Base-by-base conservation (phyloP, 2,888 invertebrate genomes). In the Ophion ellenae region DNA sequence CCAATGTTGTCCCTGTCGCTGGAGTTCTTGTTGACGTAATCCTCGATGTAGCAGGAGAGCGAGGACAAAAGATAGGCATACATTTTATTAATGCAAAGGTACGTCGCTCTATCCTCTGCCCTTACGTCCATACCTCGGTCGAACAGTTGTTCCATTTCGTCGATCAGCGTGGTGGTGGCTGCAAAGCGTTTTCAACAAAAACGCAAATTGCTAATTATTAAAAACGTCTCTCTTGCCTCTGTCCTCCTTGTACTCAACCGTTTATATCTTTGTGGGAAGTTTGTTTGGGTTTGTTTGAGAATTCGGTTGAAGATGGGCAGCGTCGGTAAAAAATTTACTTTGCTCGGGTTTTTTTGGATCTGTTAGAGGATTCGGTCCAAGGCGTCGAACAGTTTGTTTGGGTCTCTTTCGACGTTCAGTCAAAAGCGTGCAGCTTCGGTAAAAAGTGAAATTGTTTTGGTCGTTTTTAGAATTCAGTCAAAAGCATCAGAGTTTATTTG, bases 261-360 rank as follows among this genome's bases (percentile, higher is more conserved):
- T 28, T 0, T n/a, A 40, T 40, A 40, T 40, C 40, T 40, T 7
- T 7, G 40, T 7, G 9, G 1, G 1, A 40, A 40, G 17, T 9
- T 47, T 40, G 11, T 7, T 53, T 57, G 63, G 66, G 82, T 87
- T 93, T 93, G 91, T 89, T 90, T 93, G 9, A 86, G 81, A 57
- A 94, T 89, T 85, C 91, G 36, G 10, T 74, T 90, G 32, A 93
- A 92, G 1, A 90, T 90, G 63, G 90, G 87, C 4, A 91, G 14
- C n/a, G 88, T 74, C 4, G 90, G 20, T 4, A 86, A n/a, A 93
- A 95, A 95, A 89, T 96, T 95, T 24, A 97, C 90, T 91, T 96
- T 95, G 86, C 32, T 32, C 32, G 32, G 32, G 32, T 32, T 32
- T 32, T 32, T 4, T 32, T 32, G 32, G 32, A 32, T 32, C 24